Base-by-base conservation (phyloP, 2,888 invertebrate genomes). In the Andricus curvator region DNA sequence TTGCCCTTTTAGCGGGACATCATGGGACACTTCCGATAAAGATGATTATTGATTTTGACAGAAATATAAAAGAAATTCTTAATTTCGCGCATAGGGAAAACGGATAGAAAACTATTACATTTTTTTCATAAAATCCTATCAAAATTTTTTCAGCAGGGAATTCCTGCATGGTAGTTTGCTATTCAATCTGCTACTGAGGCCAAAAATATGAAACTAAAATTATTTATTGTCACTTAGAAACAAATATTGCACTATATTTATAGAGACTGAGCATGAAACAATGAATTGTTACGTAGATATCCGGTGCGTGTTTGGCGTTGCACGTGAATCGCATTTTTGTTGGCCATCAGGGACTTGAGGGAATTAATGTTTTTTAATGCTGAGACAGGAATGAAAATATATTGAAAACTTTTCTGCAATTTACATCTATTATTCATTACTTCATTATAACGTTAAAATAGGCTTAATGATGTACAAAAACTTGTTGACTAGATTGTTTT, bases 241-340 rank as follows among this genome's bases (percentile, higher is more conserved):
- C 33, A 77, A 76, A 77, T 62, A 77, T 62, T 25, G 41, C 17
- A 44, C 56, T 29, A 33, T 66, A 66, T 66, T 66, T 66, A 33
- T 66, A 66, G 37, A 66, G 17, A 25, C 20, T 33, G 29, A 77
- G 17, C 29, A 66, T 17, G 17, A 20, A 66, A 66, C 29, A 66
- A 66, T 2, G 20, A 66, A 66, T 66, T 66, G 9, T 56, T 9
- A 56, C n/a, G n/a, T 9, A 9, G 56, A 56, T n/a, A 56, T 56
- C 56, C n/a, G 56, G n/a, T 56, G 20, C 51, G n/a, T 51, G 9
- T 51, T 51, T 51, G 20, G 20, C 20, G 13, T 51, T 51, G 51
- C n/a, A 65, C 25, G 37, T 20, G 33, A 37, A 29, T 37, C 33
- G 20, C 33, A 65, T 65, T 65, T 66, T 67, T 67, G 37, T 67